A percentile compares a stretch with the other conserved stretches of the same genome.
phyloP scores from a whole-genome alignment of 2,888 invertebrate genomes.

The Theretra japonica region DNA sequence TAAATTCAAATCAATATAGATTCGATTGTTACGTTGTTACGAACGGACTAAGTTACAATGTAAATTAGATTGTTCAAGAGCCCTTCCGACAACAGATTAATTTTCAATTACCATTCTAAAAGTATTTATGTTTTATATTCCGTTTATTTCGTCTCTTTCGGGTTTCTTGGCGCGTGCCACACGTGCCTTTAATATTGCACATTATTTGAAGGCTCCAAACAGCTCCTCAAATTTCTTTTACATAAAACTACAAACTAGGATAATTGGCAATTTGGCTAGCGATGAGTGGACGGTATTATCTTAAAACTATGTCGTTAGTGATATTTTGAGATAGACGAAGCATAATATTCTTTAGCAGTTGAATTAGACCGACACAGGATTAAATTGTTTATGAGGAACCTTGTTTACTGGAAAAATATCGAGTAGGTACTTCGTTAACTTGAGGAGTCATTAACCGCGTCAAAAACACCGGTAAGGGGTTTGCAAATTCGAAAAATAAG shows the following conservation, averaged over 20 bases:
- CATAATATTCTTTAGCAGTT: no score
- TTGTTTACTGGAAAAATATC: no score
- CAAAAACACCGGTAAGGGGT: no score
- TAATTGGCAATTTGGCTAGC: not conserved
- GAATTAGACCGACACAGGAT: no score
- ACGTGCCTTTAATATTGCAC: constrained; percentile 46
- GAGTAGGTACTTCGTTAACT: no score
- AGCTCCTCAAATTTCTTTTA: constrained; percentile 36
- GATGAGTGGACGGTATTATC: not conserved
- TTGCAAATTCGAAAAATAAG: no score
- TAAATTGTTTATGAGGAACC: no score
- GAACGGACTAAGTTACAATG: no score
- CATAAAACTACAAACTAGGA: not conserved
- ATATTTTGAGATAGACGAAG: not conserved
- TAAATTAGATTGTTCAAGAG: not conserved
- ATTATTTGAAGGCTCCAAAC: constrained; percentile 47
- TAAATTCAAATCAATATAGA: no score
- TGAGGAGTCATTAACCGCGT: no score
- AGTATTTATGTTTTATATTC: constrained; percentile 47
- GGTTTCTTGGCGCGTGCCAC: constrained; percentile 46
- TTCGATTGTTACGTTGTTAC: no score
- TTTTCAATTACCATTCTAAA: constrained; percentile 28
- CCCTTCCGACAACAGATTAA: not conserved
- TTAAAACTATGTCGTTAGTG: not conserved
- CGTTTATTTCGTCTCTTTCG: constrained; percentile 36